Base-by-base conservation (phyloP, 2,113 vertebrate species). In the Semnornis frantzii region DNA sequence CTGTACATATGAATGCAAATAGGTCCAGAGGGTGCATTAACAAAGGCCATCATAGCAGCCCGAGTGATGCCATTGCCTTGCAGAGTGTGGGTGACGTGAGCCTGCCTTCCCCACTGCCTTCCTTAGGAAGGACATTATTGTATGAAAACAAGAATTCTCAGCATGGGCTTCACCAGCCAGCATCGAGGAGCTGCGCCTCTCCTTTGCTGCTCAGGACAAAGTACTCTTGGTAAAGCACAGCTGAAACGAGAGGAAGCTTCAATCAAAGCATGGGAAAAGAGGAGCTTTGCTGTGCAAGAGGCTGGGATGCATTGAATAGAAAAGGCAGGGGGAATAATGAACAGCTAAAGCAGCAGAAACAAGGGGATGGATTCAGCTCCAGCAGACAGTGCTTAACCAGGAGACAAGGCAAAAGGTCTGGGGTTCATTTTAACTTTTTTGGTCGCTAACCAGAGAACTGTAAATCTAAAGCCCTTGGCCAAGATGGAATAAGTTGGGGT, bases 201-300 rank as follows among this genome's bases (percentile, higher is more conserved):
- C 90, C 90, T 85, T 87, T 71, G 4, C 76, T 72, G 80, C 65
- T 42, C 23, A 20, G 54, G 27, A 93, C 91, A 94, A 96, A 94
- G 91, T 93, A 1, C 37, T 69, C 91, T 95, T 92, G 90, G 87
- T 88, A 65, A 78, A 79, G 87, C 79, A 34, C 73, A 65, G 11
- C 63, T 90, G 85, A 95, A 65, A 83, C 0, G 10, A 39, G 69
- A 94, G 87, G 91, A 92, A 95, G 85, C 42, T 94, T 94, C 93
- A 94, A 91, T 96, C 87, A 96, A 94, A 94, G 90, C 93, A 75
- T 94, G 94, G 92, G 92, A 96, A 96, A 95, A 92, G 85, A 82
- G 33, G 70, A 80, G 5, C 62, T 85, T 76, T 69, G 59, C 82
- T 83, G 87, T 50, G 64, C 58, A 20, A 83, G 78, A 66, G 34